Evolutionary conservation across 2,797 vertebrate genomes (phyloP), one percentile per base, ranked within the genome.

Genomic region (Geotrypetes seraphini): DNA sequence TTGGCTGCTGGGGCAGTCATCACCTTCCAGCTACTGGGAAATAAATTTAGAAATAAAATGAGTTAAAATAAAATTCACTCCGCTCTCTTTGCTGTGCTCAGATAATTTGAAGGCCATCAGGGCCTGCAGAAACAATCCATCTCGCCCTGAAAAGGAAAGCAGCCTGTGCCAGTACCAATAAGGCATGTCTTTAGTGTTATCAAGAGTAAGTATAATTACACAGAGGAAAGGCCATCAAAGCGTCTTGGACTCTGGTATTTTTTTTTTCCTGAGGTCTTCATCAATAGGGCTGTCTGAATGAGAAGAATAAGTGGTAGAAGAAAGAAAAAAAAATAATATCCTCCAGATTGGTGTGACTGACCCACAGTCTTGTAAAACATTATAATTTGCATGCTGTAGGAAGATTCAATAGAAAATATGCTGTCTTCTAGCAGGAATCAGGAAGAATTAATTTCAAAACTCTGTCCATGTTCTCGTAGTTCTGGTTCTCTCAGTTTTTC

Each of bases 11-110:
- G 69, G 55, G 71, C 69, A 66, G 69, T 69, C 70, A 50, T 67
- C 69, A 67, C 79, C 73, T 78, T 41, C 62, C 28, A 63, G 78
- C 75, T 56, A 65, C 69, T 66, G 57, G 39, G 57, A 76, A 84
- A 79, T 79, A 78, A 66, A 73, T 75, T 77, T 69, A 73, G 66
- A 84, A 81, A 75, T 77, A 79, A 86, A 85, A 84, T 55, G 61
- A 76, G 64, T 83, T 81, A 72, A 84, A 76, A 73, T 69, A 71
- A 83, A 83, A 82, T 78, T 74, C 79, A 72, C 64, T 76, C 61
- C 59, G 53, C 53, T 72, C 66, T 64, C 64, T 74, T 75, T 70
- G 71, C 75, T 53, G 47, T 25, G 28, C 66, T 70, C 64, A 71
- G 71, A 82, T 83, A 60, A 78, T 81, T 76, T 65, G 64, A 67